Conservation (phyloP, 2,113 vertebrate species). For the Coregonus clupeaformis region DNA sequence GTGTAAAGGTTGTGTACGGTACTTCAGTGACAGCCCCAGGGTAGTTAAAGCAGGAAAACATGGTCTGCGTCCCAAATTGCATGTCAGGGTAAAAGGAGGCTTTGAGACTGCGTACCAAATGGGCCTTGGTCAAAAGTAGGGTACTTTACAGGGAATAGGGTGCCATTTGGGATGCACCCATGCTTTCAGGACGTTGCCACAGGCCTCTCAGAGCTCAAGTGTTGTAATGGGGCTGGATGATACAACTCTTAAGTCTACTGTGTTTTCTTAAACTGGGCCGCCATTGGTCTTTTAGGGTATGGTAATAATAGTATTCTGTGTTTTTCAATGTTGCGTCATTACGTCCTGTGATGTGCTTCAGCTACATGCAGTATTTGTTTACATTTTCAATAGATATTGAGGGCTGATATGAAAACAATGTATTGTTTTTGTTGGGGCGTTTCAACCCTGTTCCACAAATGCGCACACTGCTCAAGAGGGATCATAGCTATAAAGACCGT, state of each 20-base stretch:
- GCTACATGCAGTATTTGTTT: background rate
- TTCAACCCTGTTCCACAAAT: conserved; percentile 8
- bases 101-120: too few species aligned
- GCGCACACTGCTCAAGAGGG: too few species aligned
- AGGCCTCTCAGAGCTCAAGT: conserved; percentile 57
- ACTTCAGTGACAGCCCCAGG: conserved; percentile 39
- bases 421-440: conserved; percentile 18
- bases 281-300: background rate
- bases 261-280: background rate
- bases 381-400: background rate
- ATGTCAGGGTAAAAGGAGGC: too few species aligned
- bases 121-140: too few species aligned
- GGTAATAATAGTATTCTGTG: background rate
- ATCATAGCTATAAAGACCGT: too few species aligned
- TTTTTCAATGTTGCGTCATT: background rate
- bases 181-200: conserved; percentile 14
- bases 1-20: background rate
- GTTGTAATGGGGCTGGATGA: conserved; percentile 39
- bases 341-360: background rate
- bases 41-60: conserved; percentile 45
- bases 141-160: too few species aligned
- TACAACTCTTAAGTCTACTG: conserved; percentile 10
- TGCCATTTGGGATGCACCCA: conserved; percentile 17
- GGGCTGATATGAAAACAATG: conserved; percentile 5
- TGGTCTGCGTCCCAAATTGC: conserved; percentile 8